Evolutionary conservation across 2,113 vertebrate species (phyloP), one percentile per base, ranked within the genome.

Genomic region (Cromileptes altivelis): DNA sequence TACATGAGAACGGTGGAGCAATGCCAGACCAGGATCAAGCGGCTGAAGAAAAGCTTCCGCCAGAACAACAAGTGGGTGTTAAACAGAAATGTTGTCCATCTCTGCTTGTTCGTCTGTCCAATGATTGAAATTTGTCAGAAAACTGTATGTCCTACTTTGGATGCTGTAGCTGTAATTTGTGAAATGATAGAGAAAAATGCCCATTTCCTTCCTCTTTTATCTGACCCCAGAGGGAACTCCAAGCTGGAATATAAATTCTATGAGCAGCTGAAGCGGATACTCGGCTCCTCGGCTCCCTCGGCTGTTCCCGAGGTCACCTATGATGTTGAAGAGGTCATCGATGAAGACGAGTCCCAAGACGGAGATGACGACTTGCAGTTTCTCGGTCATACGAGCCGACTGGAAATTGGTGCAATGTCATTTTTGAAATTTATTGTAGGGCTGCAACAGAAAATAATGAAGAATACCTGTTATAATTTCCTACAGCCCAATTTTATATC

Each of bases 1-100:
- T 94, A 93, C 82, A 75, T 83, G 71, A 91, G 95, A 67, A 92
- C 92, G 0, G 93, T 91, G 56, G 94, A 95, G 40, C 95, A 95
- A 71, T 95, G 95, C 68, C 94, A 95, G 82, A 94, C 93, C 40
- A 90, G 95, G 70, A 94, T 95, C 83, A 95, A 95, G 63, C 90
- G 93, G 0, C 90, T 95, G 45, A 94, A 94, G 88, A 94, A 94
- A 47, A 84, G 88, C 49, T 94, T 93, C 77, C 89, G 93, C 1
- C 90, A 92, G 75, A 92, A 92, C 40, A 91, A 69, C 73, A 94
- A 23, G 93, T 94, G 64, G 37, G 93, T 74, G 1, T 78, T 33
- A 37, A 42, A 60, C 33, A 6, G 1, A 21, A 15, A 12, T 42
- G 3, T 45, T 17, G 1, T 57, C 52, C 8, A 18, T 21, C 42